Evolutionary conservation across 2,888 invertebrate species (phyloP).

Genomic region (Zaprionus lineosus): DNA sequence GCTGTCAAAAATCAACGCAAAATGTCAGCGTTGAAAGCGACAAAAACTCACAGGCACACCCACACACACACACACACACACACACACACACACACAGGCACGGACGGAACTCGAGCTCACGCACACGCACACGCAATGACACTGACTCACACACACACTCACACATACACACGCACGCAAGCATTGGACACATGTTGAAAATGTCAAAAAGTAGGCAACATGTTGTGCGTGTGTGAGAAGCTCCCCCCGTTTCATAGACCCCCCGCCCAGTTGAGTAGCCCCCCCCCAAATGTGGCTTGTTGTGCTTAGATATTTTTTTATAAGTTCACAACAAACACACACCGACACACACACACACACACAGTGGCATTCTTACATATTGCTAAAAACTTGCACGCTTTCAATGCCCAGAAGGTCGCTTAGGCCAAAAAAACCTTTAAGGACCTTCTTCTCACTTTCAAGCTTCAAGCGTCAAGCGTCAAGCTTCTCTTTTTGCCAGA

Average conservation of each 20-base stretch:
- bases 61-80: constrained; percentile 6
- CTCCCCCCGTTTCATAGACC: not conserved
- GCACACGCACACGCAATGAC: constrained; percentile 14
- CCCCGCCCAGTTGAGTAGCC: not conserved
- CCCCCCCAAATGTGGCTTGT: constrained; percentile 18
- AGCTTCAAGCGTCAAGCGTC: too few relatives aligned
- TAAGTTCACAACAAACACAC: constrained; percentile 50
- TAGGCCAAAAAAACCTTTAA: constrained; percentile 46
- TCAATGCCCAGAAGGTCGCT: constrained; percentile 48
- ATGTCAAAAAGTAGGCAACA: constrained; percentile 76
- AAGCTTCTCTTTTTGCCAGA: constrained; percentile 52
- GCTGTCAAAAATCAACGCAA: constrained; percentile 78
- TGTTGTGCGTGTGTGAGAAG: constrained; percentile 53
- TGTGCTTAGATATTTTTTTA: constrained; percentile 51
- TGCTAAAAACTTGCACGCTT: constrained; percentile 18
- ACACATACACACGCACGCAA: constrained; percentile 19
- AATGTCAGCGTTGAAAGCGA: constrained; percentile 68
- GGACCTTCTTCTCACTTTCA: constrained; percentile 48
- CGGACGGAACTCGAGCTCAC: too few relatives aligned
- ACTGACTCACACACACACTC: not conserved
- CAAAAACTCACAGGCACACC: constrained; percentile 34
- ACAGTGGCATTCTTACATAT: not conserved
- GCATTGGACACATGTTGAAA: constrained; percentile 72
- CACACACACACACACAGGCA: constrained; percentile 1
- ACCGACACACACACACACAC: constrained; percentile 26